Base-by-base conservation (phyloP, 2,888 invertebrate genomes). In the Listrodromus nycthemerus region DNA sequence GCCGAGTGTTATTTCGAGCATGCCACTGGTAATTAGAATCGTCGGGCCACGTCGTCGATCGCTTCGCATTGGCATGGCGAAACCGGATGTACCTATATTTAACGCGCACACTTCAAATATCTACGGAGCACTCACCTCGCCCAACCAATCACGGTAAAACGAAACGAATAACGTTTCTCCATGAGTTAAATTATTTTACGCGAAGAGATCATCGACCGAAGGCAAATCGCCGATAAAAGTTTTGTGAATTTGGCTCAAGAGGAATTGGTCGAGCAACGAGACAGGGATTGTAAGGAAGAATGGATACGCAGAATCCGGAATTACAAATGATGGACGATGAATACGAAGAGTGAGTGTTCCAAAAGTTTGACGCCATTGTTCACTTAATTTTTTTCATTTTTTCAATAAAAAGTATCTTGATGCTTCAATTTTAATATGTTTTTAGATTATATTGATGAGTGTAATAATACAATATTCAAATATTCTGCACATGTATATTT, bases 311-410 rank as follows among this genome's bases (percentile, higher is more conserved):
- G 24, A 61, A 61, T 27, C 37, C n/a, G 1, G 27, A 81, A 69
- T 82, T 78, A 50, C 24, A 41, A 63, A 74, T 61, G 66, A 84
- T 82, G 82, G 77, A 79, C 2, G 74, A 73, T 48, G 24, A 33
- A 70, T 74, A 70, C 63, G 50, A 76, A 19, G 50, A 58, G 83
- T 83, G 70, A 83, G 83, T 41, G 1, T 58, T n/a, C 13, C 1
- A 10, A 6, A 73, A 24, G 10, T 24, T 45, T 61, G 58, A 45
- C 2, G 13, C 33, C 5, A 55, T 13, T 2, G 8, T 24, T 21
- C 24, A 19, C 6, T 55, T 55, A 21, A 21, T 24, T 73, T 73
- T 45, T 13, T 33, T 19, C 2, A 1, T 50, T 19, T 2, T 2
- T 30, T 19, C 19, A 7, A 6, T 50, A n/a, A 19, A 19, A 19